A percentile compares a stretch with the other conserved stretches of the same genome.
These are phyloP conservation scores for Andrena praecox DNA, from an alignment of 2,888 invertebrate genomes.

Conservation along the genomic window DNA sequence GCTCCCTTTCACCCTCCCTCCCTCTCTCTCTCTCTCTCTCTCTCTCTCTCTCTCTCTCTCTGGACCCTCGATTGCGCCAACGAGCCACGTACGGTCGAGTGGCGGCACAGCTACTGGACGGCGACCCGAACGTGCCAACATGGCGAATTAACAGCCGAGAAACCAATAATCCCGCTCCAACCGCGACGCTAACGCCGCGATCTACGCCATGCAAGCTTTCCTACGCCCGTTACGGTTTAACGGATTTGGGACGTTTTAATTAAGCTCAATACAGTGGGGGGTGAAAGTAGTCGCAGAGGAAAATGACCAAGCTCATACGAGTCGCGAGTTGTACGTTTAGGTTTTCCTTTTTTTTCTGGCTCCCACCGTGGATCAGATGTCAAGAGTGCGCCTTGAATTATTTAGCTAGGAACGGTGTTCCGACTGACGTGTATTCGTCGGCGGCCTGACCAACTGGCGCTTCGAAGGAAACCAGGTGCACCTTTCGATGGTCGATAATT, in stretches of 20 bases:
- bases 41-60: constrained; percentile 19
- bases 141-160: constrained; percentile 67
- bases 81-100: constrained; percentile 61
- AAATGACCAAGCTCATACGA: neutral
- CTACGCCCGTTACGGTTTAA: neutral
- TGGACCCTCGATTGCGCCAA: constrained; percentile 66
- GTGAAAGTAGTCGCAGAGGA: neutral
- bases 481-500: neutral
- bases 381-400: too few species aligned
- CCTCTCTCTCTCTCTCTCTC: constrained; percentile 12
- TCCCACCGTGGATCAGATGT: neutral
- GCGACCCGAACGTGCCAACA: constrained; percentile 61
- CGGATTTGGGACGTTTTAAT: constrained; percentile 37
- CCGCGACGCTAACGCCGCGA: constrained; percentile 19
- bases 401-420: too few species aligned
- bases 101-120: constrained; percentile 45
- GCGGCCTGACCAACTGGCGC: neutral
- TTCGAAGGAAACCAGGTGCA: constrained; percentile 17
- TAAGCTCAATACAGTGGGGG: neutral
- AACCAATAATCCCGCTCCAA: constrained; percentile 65
- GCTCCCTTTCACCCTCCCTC: constrained; percentile 28
- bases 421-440: neutral
- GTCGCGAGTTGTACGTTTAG: neutral
- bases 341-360: neutral
- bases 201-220: constrained; percentile 20